These are phyloP conservation scores for Callitettix versicolor DNA, from an alignment of 1,140 invertebrate species.

Conservation along the genomic window DNA sequence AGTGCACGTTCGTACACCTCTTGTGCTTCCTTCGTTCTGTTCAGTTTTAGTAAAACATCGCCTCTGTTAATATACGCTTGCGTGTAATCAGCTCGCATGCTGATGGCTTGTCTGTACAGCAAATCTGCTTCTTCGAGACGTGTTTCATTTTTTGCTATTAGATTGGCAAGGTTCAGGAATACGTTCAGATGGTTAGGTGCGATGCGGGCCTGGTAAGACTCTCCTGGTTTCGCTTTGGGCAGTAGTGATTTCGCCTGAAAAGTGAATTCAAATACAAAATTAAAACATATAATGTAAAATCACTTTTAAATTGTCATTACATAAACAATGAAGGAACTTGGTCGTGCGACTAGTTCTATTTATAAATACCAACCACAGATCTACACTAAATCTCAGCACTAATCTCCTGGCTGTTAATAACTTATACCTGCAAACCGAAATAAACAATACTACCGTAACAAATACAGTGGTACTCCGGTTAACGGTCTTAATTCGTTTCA, in stretches of 20 bases:
- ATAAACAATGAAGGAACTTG: no score
- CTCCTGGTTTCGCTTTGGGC: constrained; percentile 81
- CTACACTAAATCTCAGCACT: no score
- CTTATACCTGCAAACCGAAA: no score
- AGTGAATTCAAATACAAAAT: no score
- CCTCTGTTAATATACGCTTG: constrained; percentile 95
- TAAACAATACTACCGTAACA: no score
- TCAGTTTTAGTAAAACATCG: constrained; percentile 90
- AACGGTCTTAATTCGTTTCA: no score
- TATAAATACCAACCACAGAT: no score
- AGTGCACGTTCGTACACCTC: constrained; percentile 89
- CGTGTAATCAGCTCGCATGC: constrained; percentile 93
- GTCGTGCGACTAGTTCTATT: no score
- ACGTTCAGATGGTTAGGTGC: constrained; percentile 94
- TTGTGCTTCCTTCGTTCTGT: constrained; percentile 87
- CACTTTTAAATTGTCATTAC: no score
- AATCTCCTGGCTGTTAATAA: no score
- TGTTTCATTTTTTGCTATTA: constrained; percentile 87
- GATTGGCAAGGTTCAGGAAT: constrained; percentile 88
- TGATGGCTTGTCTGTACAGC: constrained; percentile 84
- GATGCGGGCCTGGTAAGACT: constrained; percentile 89
- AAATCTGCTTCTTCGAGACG: constrained; percentile 87
- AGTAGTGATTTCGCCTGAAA: constrained; percentile 72
- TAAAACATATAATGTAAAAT: no score
- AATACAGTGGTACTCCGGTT: no score